phyloP scores from a whole-genome alignment of 2,797 vertebrate genomes.

The Gadopsis bispinosus region DNA sequence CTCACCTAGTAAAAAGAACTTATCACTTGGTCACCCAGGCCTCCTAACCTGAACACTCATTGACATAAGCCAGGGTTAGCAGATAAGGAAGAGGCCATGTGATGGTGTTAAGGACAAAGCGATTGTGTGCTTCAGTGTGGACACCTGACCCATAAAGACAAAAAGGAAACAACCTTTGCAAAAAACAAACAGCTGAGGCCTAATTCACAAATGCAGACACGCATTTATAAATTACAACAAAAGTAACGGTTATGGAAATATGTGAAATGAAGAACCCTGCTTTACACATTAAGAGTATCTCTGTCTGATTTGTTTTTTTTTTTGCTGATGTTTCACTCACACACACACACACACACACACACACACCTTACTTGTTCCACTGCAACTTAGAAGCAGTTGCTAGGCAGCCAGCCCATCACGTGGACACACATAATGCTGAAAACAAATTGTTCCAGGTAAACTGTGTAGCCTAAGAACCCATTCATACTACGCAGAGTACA shows the following conservation, averaged over 20 bases:
- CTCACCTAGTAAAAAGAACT: constrained; percentile 7
- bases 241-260: constrained; percentile 49
- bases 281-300: constrained; percentile 44
- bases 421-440: constrained; percentile 29
- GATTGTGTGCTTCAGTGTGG: constrained; percentile 66
- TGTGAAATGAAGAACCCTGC: constrained; percentile 52
- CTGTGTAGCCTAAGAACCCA: constrained; percentile 50
- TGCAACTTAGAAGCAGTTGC: constrained; percentile 31
- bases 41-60: constrained; percentile 19
- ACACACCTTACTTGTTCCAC: constrained; percentile 31
- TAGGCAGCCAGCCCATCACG: constrained; percentile 39
- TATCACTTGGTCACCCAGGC: constrained; percentile 8
- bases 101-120: constrained; percentile 44
- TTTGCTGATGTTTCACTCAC: constrained; percentile 45
- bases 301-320: constrained; percentile 62
- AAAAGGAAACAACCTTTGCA: constrained; percentile 30
- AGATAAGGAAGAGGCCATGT: constrained; percentile 42
- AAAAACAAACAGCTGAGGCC: constrained; percentile 18
- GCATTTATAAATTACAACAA: constrained; percentile 55
- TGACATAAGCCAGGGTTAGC: constrained; percentile 12
- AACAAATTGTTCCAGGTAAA: constrained; percentile 38
- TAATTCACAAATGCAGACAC: constrained; percentile 31
- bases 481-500: constrained; percentile 57
- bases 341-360: constrained; percentile 21
- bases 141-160: constrained; percentile 56